Base-by-base conservation (phyloP, 2,888 invertebrate species). In the Lagria hirta region DNA sequence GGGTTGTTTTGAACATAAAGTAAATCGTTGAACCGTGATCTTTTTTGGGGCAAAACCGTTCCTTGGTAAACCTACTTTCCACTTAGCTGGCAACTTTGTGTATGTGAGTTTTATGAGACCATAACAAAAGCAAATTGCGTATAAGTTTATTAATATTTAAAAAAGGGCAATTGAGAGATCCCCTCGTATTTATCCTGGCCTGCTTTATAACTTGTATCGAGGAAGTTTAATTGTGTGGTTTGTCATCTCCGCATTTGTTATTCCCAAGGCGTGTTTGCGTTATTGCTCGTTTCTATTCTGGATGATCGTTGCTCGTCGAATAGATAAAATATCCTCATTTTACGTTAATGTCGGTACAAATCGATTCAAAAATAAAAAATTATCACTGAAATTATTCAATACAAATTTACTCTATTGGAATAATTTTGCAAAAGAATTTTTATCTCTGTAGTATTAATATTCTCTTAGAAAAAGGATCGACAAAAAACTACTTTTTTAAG, bases 211-310 rank as follows among this genome's bases (percentile, higher is more conserved):
- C 42, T 44, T 43, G 50, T 44, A 51, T 48, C 30, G 47, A 38
- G 50, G 43, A 44, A 48, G 45, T 51, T 48, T 51, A 51, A 51
- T 51, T 51, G 50, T 45, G 45, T 35, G 48, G 51, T 48, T 48
- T 42, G 48, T 51, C 48, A 51, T 51, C 51, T 38, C 33, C 38
- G 13, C 33, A 44, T 33, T 44, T 44, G 44, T 37, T 44, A 44
- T 44, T 44, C 44, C 33, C 21, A 14, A 23, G 33, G 44, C 44
- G 44, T 38, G 44, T 44, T 38, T 44, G 21, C 38, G 28, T 44
- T 44, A 44, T 44, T 14, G 33, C 44, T 21, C 30, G 44, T 18
- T 37, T n/a, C 36, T 28, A 35, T 43, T 43, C 43, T 37, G 26
- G 43, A 37, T 43, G 43, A 37, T 37, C 35, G 37, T 32, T 20